Evolutionary conservation across 2,888 invertebrate genomes (phyloP), one percentile per base, ranked within the genome.

Genomic region (Formica aserva): DNA sequence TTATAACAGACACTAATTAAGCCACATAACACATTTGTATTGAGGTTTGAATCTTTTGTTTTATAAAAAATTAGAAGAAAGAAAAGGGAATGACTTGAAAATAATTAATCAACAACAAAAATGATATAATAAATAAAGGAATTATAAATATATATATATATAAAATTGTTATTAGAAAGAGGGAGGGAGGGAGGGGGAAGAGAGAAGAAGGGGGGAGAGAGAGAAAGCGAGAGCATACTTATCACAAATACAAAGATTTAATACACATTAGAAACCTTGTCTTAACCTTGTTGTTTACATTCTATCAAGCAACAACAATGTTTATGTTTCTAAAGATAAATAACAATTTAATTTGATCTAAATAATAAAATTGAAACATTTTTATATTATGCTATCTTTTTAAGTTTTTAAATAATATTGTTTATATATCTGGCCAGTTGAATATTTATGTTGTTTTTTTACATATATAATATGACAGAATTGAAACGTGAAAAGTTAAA

Each of bases 371-470:
- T 52, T 52, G n/a, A n/a, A 52, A 52, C 15, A 8, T 48, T n/a
- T n/a, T n/a, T 48, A n/a, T 52, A n/a, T 52, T 52, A 52, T n/a
- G 48, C n/a, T 52, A n/a, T 52, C 41, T n/a, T 52, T n/a, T 52
- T 52, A 2, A n/a, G 2, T 52, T 52, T n/a, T 52, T n/a, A 52
- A 52, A 48, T 48, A 45, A 45, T 45, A 41, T 48, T 45, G 45
- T 18, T 48, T 48, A 18, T 48, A 13, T 45, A 45, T 45, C 15
- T 13, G 11, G 13, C 35, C 41, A 48, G 6, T 6, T 48, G 18
- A 48, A 48, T 18, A 48, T 48, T 35, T 35, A n/a, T 35, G 2
- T 65, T 18, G 29, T 6, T 48, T 69, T 69, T 48, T n/a, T 32
- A 5, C 15, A 15, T 55, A 22, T 3, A 22, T 13, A n/a, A 48